Evolutionary conservation across 2,113 vertebrate genomes (phyloP).

Genomic region (Cinclus cinclus): DNA sequence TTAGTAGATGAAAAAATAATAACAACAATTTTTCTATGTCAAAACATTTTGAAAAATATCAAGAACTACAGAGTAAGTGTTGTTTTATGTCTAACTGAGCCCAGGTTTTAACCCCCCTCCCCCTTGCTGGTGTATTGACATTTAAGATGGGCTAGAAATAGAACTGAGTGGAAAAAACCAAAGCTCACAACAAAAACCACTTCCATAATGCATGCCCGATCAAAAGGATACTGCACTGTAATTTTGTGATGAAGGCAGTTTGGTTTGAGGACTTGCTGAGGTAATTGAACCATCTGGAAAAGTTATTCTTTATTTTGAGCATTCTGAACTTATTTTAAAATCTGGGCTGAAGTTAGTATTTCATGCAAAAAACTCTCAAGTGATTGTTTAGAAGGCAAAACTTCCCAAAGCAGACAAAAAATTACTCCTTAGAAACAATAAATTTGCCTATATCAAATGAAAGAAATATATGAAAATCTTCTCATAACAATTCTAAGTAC

Average conservation of each 20-base stretch:
- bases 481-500: neutral
- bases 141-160: slow-evolving; percentile 17
- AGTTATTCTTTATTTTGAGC: neutral
- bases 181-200: neutral
- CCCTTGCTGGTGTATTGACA: neutral
- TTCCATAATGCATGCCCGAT: neutral
- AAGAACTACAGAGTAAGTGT: neutral
- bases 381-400: neutral
- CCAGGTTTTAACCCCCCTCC: neutral
- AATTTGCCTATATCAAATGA: neutral
- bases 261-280: neutral
- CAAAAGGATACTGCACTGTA: neutral
- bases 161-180: neutral
- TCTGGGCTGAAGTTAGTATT: neutral
- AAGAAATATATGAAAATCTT: neutral
- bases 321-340: neutral
- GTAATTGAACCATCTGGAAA: neutral
- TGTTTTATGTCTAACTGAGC: neutral
- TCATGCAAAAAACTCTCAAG: neutral
- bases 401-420: neutral
- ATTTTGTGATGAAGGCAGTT: neutral
- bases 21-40: neutral
- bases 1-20: slow-evolving; percentile 3
- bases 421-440: neutral
- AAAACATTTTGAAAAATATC: neutral